Percentiles rank a stretch among this genome's conserved stretches.
phyloP scores from a whole-genome alignment of 2,797 vertebrate species.

The Hemitrygon akajei region DNA sequence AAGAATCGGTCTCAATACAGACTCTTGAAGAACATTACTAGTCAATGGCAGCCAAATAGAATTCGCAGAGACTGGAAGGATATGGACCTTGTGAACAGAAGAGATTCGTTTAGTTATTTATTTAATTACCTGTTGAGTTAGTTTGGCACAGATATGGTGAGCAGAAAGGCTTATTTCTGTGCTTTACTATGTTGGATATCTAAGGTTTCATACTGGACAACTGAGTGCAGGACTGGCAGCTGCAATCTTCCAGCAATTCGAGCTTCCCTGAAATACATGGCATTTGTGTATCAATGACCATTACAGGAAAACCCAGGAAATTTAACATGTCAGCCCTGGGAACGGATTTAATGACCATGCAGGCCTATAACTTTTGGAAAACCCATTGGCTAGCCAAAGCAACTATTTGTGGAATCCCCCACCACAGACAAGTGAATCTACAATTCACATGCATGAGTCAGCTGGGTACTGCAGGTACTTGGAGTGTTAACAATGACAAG shows the following conservation, averaged over 20 bases:
- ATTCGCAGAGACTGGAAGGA: too few relatives aligned
- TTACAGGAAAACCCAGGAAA: neutral
- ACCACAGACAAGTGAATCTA: neutral
- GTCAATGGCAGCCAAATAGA: too few relatives aligned
- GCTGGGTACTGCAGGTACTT: neutral
- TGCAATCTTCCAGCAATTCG: neutral
- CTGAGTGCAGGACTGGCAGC: neutral
- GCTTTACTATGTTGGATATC: too few relatives aligned
- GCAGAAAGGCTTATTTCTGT: too few relatives aligned
- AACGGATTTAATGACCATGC: neutral
- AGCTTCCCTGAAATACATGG: neutral
- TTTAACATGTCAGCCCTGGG: neutral
- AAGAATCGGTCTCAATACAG: too few relatives aligned
- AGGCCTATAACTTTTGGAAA: neutral
- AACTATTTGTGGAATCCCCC: neutral
- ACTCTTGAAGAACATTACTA: too few relatives aligned
- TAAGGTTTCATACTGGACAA: neutral
- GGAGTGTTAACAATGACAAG: neutral
- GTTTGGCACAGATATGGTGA: too few relatives aligned
- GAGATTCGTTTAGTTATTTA: too few relatives aligned
- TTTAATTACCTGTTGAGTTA: too few relatives aligned
- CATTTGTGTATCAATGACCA: neutral
- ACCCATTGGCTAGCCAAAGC: neutral
- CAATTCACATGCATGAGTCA: neutral
- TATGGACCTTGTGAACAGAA: too few relatives aligned